Conservation (phyloP, 2,888 invertebrate species). For the Phortica okadai region DNA sequence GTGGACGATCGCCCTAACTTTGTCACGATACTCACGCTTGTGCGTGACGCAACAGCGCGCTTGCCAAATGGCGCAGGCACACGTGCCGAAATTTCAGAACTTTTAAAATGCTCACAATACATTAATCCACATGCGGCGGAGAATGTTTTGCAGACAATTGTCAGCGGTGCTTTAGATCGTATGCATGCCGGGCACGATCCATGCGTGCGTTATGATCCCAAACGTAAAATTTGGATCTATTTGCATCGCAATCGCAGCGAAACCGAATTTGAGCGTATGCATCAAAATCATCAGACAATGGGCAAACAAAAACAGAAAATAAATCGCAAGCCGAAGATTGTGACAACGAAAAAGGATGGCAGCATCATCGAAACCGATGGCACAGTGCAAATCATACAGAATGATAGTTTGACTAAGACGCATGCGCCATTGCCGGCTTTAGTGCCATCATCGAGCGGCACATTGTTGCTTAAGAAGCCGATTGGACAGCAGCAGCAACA, state of each 20-base stretch:
- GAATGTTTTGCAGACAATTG: slow-evolving; percentile 82
- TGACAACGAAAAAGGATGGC: slow-evolving; percentile 2
- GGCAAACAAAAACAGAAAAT: slow-evolving; percentile 78
- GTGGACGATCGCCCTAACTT: slow-evolving; percentile 90
- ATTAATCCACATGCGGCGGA: slow-evolving; percentile 77
- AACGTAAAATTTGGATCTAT: slow-evolving; percentile 97
- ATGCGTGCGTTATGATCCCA: slow-evolving; percentile 94
- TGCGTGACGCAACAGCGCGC: slow-evolving; percentile 95
- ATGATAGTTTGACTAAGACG: slow-evolving; percentile 56
- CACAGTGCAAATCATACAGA: slow-evolving; percentile 29
- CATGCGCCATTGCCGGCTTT: slow-evolving; percentile 33
- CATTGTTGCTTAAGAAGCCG: slow-evolving; percentile 48
- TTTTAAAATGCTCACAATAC: slow-evolving; percentile 87
- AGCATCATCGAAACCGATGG: not conserved
- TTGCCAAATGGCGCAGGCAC: slow-evolving; percentile 96
- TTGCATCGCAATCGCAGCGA: slow-evolving; percentile 85
- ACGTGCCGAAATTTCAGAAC: slow-evolving; percentile 91
- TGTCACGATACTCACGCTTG: slow-evolving; percentile 92
- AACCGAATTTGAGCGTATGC: slow-evolving; percentile 81
- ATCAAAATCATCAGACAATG: slow-evolving; percentile 82
- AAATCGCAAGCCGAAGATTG: slow-evolving; percentile 57
- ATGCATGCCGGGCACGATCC: slow-evolving; percentile 93
- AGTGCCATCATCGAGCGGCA: slow-evolving; percentile 37
- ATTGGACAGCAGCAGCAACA: slow-evolving; percentile 32
- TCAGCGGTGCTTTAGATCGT: slow-evolving; percentile 93